A percentile compares a stretch with the other conserved stretches of the same genome.
phyloP scores from a whole-genome alignment of 2,797 vertebrate species.

The Sebastes goodei region DNA sequence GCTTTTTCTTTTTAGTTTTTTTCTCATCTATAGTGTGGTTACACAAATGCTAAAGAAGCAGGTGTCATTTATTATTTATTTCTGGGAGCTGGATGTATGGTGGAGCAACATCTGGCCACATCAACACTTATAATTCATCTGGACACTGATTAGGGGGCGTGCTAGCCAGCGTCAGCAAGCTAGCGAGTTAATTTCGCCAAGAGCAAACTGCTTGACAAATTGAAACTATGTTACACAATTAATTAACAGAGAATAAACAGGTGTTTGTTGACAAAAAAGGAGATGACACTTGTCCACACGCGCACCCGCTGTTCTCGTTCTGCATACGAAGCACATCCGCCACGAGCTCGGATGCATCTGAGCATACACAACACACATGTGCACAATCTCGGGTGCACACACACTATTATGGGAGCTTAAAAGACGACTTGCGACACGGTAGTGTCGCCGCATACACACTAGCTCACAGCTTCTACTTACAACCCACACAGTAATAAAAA shows the following conservation, averaged over 20 bases:
- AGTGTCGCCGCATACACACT: background rate
- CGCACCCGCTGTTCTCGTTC: constrained; percentile 12
- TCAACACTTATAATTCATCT: constrained; percentile 66
- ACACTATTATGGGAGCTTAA: background rate
- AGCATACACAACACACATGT: background rate
- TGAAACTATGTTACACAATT: constrained; percentile 77
- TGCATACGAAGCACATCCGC: constrained; percentile 36
- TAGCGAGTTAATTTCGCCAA: constrained; percentile 54
- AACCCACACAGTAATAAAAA: constrained; percentile 27
- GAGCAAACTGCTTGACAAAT: constrained; percentile 73
- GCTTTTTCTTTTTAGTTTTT: background rate
- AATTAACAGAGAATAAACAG: constrained; percentile 74
- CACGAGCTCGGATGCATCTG: background rate
- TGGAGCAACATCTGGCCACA: constrained; percentile 65
- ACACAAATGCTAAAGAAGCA: background rate
- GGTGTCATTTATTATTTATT: constrained; percentile 35
- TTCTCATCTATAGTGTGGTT: background rate
- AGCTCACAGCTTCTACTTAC: constrained; percentile 46
- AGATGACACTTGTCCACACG: constrained; percentile 37
- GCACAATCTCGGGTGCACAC: background rate
- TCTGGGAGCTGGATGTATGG: constrained; percentile 18
- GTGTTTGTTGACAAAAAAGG: constrained; percentile 68
- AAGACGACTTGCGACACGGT: constrained; percentile 12
- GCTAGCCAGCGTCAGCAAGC: constrained; percentile 63
- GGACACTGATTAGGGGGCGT: constrained; percentile 67